Evolutionary conservation across 2,797 vertebrate species (phyloP), one percentile per base, ranked within the genome.

Genomic region (Pterois miles): DNA sequence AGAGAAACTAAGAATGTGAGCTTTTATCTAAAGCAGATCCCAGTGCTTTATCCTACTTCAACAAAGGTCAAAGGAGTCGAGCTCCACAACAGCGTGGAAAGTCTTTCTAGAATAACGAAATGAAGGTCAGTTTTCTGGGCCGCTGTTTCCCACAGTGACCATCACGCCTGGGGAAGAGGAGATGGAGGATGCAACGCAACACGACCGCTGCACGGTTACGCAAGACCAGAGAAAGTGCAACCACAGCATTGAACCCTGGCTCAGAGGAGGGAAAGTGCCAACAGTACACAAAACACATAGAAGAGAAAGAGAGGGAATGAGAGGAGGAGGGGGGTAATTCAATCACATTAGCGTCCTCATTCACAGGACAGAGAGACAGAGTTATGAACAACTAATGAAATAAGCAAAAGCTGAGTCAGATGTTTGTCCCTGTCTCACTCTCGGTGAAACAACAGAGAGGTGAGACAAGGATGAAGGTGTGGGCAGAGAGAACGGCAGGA

Each of bases 91-190:
- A 16, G 66, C 3, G 6, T 74, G 65, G 71, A 70, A 70, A 72
- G 72, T 86, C 77, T 86, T 87, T 88, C 78, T 80, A 73, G 83
- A 91, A 85, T 79, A 78, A 63, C 23, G 59, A 76, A 89, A 92
- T 91, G 87, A 91, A 92, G 91, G 91, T 91, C 90, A 74, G 75
- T 59, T 93, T 91, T 92, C 91, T 92, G 88, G 93, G 91, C 69
- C 87, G 9, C 46, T 10, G 68, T 92, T 86, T 89, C 88, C 91
- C 91, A 89, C 84, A 71, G 92, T 90, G 91, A 80, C 92, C 88
- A 68, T 76, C 73, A 50, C 18, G 85, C 89, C 85, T 54, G 86
- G 81, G 86, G 88, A 93, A 76, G 83, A 87, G 71, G 76, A 88
- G 80, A 83, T 40, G 71, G 63, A 79, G 77, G 79, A 88, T 78